These are phyloP conservation scores for Hemibagrus wyckioides DNA, from an alignment of 2,113 vertebrate species.

Conservation along the genomic window DNA sequence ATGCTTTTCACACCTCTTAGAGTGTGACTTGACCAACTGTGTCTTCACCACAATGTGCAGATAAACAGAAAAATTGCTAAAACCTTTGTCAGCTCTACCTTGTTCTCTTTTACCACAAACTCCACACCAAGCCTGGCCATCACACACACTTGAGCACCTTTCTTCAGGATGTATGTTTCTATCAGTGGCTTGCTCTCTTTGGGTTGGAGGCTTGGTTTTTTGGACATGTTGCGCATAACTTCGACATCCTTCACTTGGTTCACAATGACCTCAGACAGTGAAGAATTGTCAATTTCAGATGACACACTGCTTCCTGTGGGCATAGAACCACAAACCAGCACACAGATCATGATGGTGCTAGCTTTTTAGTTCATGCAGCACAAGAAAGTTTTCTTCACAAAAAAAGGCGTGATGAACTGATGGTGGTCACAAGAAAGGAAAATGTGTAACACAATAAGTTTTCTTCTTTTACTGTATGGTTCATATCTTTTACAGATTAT, in stretches of 20 bases:
- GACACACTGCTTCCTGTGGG: slow-evolving; percentile 41
- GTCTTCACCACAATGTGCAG: slow-evolving; percentile 13
- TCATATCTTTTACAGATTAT: neutral
- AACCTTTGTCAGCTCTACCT: slow-evolving; percentile 54
- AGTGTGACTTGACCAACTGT: neutral
- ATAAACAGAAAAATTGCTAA: slow-evolving; percentile 41
- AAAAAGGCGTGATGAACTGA: neutral
- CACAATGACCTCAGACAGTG: neutral
- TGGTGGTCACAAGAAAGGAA: neutral
- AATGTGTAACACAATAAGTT: neutral
- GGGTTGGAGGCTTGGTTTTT: slow-evolving; percentile 54
- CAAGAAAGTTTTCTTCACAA: too few species aligned
- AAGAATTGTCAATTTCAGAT: neutral
- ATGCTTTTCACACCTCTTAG: neutral
- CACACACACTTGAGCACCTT: slow-evolving; percentile 70
- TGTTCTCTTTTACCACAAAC: slow-evolving; percentile 64
- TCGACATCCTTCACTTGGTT: neutral
- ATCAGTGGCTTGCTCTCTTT: slow-evolving; percentile 50
- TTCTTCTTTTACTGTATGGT: neutral
- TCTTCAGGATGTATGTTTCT: slow-evolving; percentile 71
- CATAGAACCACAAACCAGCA: neutral
- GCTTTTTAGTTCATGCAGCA: neutral
- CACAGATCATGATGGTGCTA: too few species aligned
- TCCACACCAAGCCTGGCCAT: slow-evolving; percentile 77
- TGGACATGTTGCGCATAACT: slow-evolving; percentile 1